phyloP scores from a whole-genome alignment of 2,888 invertebrate genomes.

The Plutella xylostella region DNA sequence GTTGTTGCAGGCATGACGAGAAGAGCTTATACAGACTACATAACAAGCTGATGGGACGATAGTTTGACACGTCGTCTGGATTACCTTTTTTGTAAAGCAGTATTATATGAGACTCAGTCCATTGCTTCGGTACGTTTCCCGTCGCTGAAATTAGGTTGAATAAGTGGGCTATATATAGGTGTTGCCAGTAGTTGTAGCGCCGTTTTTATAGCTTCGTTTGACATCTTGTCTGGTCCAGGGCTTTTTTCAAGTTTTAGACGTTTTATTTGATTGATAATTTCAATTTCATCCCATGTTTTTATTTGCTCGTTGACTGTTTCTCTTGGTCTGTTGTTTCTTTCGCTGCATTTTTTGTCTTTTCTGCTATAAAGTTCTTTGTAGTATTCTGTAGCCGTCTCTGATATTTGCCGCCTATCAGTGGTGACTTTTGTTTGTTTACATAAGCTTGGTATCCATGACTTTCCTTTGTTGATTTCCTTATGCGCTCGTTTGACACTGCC shows the following conservation, averaged over 20 bases:
- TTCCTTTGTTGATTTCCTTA: not conserved
- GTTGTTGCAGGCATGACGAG: not conserved
- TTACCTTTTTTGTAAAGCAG: constrained; percentile 4
- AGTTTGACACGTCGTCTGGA: not conserved
- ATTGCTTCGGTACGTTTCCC: not conserved
- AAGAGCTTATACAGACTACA: not conserved
- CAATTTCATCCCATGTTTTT: not conserved
- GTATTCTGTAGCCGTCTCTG: not conserved
- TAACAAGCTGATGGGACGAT: not conserved
- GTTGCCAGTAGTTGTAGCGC: not conserved
- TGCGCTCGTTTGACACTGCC: not conserved
- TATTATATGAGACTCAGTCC: constrained; percentile 5
- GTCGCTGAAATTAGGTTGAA: not conserved
- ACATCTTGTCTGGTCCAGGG: not conserved
- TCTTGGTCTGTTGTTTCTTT: not conserved
- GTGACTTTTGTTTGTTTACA: not conserved
- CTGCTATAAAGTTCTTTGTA: not conserved
- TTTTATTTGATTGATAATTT: not conserved
- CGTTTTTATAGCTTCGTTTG: not conserved
- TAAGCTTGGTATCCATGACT: not conserved
- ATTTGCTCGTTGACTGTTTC: not conserved
- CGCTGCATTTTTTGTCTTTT: not conserved
- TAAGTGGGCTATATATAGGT: not conserved
- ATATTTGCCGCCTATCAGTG: not conserved
- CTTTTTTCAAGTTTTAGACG: not conserved